A percentile compares a stretch with the other conserved stretches of the same genome.
These are phyloP conservation scores for Saccostrea glomerata DNA, from an alignment of 1,140 invertebrate genomes.

Conservation along the genomic window DNA sequence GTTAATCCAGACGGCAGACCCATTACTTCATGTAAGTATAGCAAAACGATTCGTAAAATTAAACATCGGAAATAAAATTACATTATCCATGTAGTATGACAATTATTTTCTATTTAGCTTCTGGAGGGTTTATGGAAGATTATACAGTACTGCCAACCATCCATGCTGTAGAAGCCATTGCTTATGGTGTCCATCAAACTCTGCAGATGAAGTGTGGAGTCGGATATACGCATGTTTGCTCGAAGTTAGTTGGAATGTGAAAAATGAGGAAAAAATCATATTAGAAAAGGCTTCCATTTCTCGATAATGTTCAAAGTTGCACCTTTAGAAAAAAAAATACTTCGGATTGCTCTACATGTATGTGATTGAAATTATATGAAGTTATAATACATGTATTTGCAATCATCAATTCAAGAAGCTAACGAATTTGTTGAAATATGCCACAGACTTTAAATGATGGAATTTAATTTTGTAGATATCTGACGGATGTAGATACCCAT, in stretches of 20 bases:
- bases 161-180: constrained; percentile 75
- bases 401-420: no score
- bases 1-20: constrained; percentile 13
- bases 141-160: constrained; percentile 76
- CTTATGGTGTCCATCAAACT: constrained; percentile 67
- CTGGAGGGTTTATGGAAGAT: constrained; percentile 63
- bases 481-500: constrained; percentile 62
- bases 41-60: no score
- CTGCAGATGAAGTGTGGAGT: constrained; percentile 72
- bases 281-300: not conserved
- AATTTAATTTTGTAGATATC: constrained; percentile 57
- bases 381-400: no score
- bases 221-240: constrained; percentile 68
- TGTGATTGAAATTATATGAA: no score
- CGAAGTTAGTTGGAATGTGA: constrained; percentile 41
- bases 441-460: no score
- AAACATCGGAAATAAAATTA: no score
- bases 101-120: not conserved
- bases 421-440: no score
- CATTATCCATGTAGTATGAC: no score
- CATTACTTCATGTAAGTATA: constrained; percentile 44
- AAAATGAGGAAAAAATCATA: not conserved
- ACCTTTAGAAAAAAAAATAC: no score
- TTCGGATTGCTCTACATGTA: no score
- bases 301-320: no score